phyloP scores from a whole-genome alignment of 2,888 invertebrate genomes.

The Calliscelio sp. region DNA sequence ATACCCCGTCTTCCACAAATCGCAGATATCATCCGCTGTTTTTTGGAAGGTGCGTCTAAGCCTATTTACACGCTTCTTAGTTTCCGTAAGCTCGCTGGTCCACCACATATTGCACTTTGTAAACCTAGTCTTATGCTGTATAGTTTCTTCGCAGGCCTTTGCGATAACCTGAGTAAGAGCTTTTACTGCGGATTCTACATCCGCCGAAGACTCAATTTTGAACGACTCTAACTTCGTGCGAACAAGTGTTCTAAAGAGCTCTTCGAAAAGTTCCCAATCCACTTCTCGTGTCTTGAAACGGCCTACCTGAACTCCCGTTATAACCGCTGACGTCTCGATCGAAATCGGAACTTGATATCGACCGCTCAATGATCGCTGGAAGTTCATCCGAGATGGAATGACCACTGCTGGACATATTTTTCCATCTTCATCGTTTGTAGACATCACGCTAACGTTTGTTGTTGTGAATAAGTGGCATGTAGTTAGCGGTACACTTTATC shows the following conservation, averaged over 20 bases:
- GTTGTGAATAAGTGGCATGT: no score
- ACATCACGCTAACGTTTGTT: no score
- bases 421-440: no score
- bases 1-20: neutral
- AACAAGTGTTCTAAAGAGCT: conserved; percentile 27
- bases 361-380: no score
- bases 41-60: conserved; percentile 36
- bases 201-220: conserved; percentile 15
- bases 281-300: no score
- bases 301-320: no score
- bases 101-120: conserved; percentile 73
- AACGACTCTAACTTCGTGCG: conserved; percentile 34
- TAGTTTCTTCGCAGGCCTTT: conserved; percentile 47
- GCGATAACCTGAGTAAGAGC: conserved; percentile 49
- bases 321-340: no score
- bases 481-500: no score
- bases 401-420: no score
- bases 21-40: no score
- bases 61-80: conserved; percentile 24
- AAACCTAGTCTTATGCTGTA: conserved; percentile 49
- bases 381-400: no score
- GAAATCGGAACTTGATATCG: no score
- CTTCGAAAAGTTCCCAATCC: conserved; percentile 59
- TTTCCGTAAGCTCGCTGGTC: conserved; percentile 48
- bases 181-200: conserved; percentile 42